Conservation (phyloP, 2,888 invertebrate genomes). For the Mythimna impura region DNA sequence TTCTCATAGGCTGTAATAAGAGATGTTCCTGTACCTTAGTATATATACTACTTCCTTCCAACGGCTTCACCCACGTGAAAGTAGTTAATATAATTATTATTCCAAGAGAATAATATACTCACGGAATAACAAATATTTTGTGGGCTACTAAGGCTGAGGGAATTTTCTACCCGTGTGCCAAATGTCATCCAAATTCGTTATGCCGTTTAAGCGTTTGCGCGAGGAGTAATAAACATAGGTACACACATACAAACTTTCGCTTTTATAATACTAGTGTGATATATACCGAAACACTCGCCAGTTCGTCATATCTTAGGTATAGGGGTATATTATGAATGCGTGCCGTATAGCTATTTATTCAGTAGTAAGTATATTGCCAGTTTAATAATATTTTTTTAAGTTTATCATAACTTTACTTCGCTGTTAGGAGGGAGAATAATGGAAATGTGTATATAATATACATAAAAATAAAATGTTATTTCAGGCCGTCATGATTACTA, state of each 20-base stretch:
- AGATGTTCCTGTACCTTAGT: not conserved
- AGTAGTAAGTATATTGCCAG: not conserved
- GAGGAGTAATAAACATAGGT: too few relatives aligned
- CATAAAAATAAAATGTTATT: not conserved
- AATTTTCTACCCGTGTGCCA: too few relatives aligned
- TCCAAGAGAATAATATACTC: too few relatives aligned
- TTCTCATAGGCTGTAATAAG: not conserved
- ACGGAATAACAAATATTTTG: too few relatives aligned
- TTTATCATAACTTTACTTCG: conserved; percentile 1
- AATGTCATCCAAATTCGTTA: too few relatives aligned
- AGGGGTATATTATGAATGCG: too few relatives aligned
- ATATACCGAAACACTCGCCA: not conserved
- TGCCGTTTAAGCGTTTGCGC: too few relatives aligned
- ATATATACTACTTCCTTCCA: not conserved
- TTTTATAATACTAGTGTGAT: too few relatives aligned
- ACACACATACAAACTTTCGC: too few relatives aligned
- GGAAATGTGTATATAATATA: not conserved
- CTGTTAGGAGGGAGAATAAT: not conserved
- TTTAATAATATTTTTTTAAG: not conserved
- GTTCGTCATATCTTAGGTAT: not conserved
- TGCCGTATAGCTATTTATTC: not conserved
- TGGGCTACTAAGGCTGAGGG: too few relatives aligned
- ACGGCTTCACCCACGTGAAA: not conserved
- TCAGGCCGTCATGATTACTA: not conserved
- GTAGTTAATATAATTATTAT: too few relatives aligned